Conservation (phyloP, 1,140 invertebrate genomes). For the Drosophila malerkotliana region DNA sequence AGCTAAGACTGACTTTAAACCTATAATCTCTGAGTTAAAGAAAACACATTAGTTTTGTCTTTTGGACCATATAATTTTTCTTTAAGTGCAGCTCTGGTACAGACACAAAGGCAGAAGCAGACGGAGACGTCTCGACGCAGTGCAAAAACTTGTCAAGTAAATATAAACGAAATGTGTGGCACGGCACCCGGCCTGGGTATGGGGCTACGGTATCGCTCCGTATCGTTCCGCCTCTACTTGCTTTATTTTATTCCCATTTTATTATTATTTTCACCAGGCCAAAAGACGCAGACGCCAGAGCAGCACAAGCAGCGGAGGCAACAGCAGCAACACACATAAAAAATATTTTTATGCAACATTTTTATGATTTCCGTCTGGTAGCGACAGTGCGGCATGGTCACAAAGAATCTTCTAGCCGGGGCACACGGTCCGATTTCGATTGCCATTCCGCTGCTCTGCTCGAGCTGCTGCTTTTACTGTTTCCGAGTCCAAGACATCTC, state of each 20-base stretch:
- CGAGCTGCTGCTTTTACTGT: background rate
- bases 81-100: constrained; percentile 23
- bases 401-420: constrained; percentile 26
- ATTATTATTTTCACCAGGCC: constrained; percentile 72
- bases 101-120: constrained; percentile 36
- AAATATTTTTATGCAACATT: constrained; percentile 81
- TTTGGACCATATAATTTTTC: constrained; percentile 3
- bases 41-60: background rate
- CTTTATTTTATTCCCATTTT: constrained; percentile 79
- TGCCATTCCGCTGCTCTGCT: background rate
- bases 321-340: constrained; percentile 59
- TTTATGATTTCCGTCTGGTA: constrained; percentile 80
- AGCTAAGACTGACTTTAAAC: no score
- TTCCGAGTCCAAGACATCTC: constrained; percentile 41
- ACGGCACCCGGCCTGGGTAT: constrained; percentile 59
- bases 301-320: constrained; percentile 13
- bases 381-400: constrained; percentile 45
- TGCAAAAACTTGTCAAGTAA: constrained; percentile 81
- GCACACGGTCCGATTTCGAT: constrained; percentile 25
- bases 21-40: no score
- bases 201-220: constrained; percentile 19
- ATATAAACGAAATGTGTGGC: constrained; percentile 81
- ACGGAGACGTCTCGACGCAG: constrained; percentile 65
- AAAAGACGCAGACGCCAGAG: constrained; percentile 49
- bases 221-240: constrained; percentile 58